Evolutionary conservation across 2,888 invertebrate genomes (phyloP), one percentile per base, ranked within the genome.

Genomic region (Chrysotoxum bicinctum): DNA sequence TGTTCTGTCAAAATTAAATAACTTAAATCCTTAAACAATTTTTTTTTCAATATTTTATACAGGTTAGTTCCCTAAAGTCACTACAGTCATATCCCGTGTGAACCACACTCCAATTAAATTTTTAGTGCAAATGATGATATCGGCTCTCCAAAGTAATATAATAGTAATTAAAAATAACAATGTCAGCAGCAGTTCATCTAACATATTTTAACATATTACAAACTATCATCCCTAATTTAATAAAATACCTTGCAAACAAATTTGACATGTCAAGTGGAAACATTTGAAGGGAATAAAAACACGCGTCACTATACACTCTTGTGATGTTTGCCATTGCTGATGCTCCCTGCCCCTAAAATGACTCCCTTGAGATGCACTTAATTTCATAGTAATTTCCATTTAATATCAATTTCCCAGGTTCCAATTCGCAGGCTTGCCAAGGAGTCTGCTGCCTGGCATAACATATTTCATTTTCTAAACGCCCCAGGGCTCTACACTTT

Each of bases 301-400:
- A 81, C 68, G 3, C 48, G 2, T 35, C 21, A 43, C 58, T 35
- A 19, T 14, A 8, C 10, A 19, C 10, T 10, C 2, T 45, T 1
- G 19, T 16, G 8, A 16, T 43, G 16, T 9, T 43, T 62, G 30
- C 5, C 14, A 62, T 40, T 45, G 52, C 68, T n/a, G n/a, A n/a
- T 69, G 76, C 75, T 48, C 76, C 56, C 30, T 14, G 26, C 58
- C 30, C 19, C 40, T 16, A 19, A 77, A 85, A 85, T 64, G 32
- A 77, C 85, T 81, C 81, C 85, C 85, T 48, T 69, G 85, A 68
- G 85, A 68, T 69, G 68, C 50, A 64, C 69, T 62, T 81, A 77
- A 77, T 85, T 85, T 73, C 81, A 56, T 21, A 76, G 73, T 70
- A 77, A 85, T 85, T 85, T 81, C 76, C 85, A 85, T 85, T 81